A percentile compares a stretch with the other conserved stretches of the same genome.
Conservation (phyloP, 2,797 vertebrate species). For the Peromyscus eremicus region DNA sequence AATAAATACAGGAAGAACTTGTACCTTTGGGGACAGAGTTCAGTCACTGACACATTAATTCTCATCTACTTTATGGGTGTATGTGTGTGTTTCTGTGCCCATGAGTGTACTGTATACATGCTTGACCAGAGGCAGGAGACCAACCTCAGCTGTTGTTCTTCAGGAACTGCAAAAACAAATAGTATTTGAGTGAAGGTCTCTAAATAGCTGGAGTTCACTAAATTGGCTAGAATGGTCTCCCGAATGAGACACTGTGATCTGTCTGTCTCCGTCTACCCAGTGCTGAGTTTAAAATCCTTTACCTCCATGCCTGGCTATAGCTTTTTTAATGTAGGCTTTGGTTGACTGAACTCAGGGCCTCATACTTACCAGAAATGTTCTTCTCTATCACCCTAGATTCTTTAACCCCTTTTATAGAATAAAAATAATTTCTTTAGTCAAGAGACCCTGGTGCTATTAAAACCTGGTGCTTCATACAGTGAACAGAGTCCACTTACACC, state of each 20-base stretch:
- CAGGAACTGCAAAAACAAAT: neutral
- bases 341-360: neutral
- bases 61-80: no score
- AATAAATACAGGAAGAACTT: neutral
- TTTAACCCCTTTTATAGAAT: neutral
- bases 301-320: neutral
- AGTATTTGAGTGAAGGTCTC: neutral
- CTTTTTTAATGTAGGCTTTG: neutral
- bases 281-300: neutral
- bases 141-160: neutral
- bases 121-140: neutral
- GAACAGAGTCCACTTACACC: neutral
- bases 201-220: neutral
- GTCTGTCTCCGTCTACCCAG: neutral
- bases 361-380: neutral
- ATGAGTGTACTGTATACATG: neutral
- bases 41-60: neutral
- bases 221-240: neutral
- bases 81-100: neutral
- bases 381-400: neutral
- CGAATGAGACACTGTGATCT: neutral
- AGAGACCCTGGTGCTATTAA: neutral
- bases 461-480: neutral
- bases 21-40: neutral
- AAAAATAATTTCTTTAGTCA: neutral